A percentile compares a stretch with the other conserved stretches of the same genome.
phyloP scores from a whole-genome alignment of 1,140 invertebrate species.

The Sycobia sp. region DNA sequence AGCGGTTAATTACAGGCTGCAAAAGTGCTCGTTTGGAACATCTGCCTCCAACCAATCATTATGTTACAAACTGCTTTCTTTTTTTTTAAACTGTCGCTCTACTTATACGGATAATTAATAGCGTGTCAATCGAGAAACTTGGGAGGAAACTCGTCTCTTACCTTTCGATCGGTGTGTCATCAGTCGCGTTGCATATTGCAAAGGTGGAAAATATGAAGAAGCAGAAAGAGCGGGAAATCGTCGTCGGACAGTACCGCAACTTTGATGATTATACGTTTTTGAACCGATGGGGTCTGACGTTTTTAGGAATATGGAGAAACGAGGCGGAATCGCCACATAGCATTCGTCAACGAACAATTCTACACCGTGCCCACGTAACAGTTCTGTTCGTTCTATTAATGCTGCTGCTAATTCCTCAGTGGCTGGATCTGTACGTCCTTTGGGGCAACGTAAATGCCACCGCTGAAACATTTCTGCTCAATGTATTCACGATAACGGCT shows the following conservation, averaged over 20 bases:
- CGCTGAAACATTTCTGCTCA: slow-evolving; percentile 26
- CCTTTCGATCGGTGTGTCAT: too few relatives aligned
- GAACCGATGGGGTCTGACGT: slow-evolving; percentile 17
- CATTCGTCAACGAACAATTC: fast-evolving
- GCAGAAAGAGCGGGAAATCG: too few relatives aligned
- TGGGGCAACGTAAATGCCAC: slow-evolving; percentile 27
- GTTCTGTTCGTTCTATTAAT: neutral
- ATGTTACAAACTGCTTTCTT: too few relatives aligned
- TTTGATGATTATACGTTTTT: slow-evolving; percentile 26
- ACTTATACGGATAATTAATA: too few relatives aligned
- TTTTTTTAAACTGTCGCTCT: too few relatives aligned
- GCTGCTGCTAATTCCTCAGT: slow-evolving; percentile 21
- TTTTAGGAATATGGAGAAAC: slow-evolving; percentile 6
- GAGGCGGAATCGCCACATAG: neutral
- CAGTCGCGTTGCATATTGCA: too few relatives aligned
- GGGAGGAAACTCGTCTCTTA: too few relatives aligned
- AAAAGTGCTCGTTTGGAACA: too few relatives aligned
- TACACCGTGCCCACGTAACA: neutral
- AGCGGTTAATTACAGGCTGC: too few relatives aligned
- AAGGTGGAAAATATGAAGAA: too few relatives aligned
- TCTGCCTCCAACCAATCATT: too few relatives aligned
- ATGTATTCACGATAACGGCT: slow-evolving; percentile 22
- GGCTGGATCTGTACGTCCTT: slow-evolving; percentile 25
- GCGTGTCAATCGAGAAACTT: too few relatives aligned
- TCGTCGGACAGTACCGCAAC: neutral